Evolutionary conservation across 1,140 invertebrate species (phyloP).

Genomic region (Cryptotermes secundus): DNA sequence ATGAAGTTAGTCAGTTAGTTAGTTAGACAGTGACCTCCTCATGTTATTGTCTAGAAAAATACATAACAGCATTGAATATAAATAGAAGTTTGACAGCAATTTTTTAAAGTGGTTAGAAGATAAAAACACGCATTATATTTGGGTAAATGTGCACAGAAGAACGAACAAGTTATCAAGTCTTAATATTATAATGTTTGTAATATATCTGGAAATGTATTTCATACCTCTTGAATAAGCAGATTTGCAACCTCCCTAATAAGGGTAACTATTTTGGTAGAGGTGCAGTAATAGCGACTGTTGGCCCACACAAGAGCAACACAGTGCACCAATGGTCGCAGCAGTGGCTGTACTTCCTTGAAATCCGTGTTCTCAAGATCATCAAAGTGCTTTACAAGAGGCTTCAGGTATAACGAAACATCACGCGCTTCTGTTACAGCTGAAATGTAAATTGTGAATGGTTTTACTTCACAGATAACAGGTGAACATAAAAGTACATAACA

Average conservation of each 20-base stretch:
- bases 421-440: conserved; percentile 82
- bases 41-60: no score
- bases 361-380: conserved; percentile 80
- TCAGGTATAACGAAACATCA: conserved; percentile 84
- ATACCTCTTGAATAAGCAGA: conserved; percentile 78
- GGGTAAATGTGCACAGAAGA: no score
- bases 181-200: no score
- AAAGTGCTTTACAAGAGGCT: conserved; percentile 78
- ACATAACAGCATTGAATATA: no score
- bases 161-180: no score
- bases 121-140: no score
- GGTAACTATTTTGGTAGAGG: conserved; percentile 83
- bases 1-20: no score
- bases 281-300: conserved; percentile 88
- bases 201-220: background rate
- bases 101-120: no score
- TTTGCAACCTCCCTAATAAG: conserved; percentile 88
- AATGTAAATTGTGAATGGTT: background rate
- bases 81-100: no score
- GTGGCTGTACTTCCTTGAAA: conserved; percentile 72
- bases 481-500: no score
- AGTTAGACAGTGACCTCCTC: no score
- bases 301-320: conserved; percentile 86
- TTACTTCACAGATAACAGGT: no score
- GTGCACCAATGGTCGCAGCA: conserved; percentile 78